Evolutionary conservation across 2,888 invertebrate genomes (phyloP), one percentile per base, ranked within the genome.

Genomic region (Zhuqinia jingwanae): DNA sequence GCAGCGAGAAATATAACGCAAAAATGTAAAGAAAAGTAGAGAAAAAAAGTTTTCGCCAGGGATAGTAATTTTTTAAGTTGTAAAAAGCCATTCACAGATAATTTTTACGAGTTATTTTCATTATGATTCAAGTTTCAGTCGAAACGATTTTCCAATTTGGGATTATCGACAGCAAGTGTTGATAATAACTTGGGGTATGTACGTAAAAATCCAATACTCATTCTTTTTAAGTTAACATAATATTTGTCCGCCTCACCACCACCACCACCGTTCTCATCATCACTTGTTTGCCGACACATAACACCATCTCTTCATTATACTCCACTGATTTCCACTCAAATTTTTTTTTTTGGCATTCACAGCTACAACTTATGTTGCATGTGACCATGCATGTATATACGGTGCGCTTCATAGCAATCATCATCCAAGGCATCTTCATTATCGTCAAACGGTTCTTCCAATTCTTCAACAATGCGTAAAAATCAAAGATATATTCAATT

Each of bases 61-160:
- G 45, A 58, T 22, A 70, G 60, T 30, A 82, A 75, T 60, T 70
- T 75, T 73, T 75, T 25, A 50, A 70, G 73, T 56, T 58, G 60
- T 73, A 82, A 82, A n/a, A 73, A 75, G 20, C 63, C 63, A 47
- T 81, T 81, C 56, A 47, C 25, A 75, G 63, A 63, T 83, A 83
- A 75, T 65, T 83, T 75, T 76, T 83, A 76, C 63, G 68, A 68
- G 83, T 68, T 25, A 65, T 47, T 25, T 70, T 70, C 70, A 47
- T 70, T 70, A 42, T 56, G 30, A 65, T 63, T 84, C 56, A 76
- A 53, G 27, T 45, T 76, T 84, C 56, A 76, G 25, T 17, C 45
- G 63, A 83, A 84, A 65, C 78, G 76, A 84, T 84, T 84, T 85
- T 78, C 85, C 85, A 85, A 85, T 85, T 85, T 78, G 22, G 58